Percentiles rank a stretch among this genome's conserved stretches.
These are phyloP conservation scores for Bilobella aurantiaca DNA, from an alignment of 1,140 invertebrate species.

Conservation along the genomic window DNA sequence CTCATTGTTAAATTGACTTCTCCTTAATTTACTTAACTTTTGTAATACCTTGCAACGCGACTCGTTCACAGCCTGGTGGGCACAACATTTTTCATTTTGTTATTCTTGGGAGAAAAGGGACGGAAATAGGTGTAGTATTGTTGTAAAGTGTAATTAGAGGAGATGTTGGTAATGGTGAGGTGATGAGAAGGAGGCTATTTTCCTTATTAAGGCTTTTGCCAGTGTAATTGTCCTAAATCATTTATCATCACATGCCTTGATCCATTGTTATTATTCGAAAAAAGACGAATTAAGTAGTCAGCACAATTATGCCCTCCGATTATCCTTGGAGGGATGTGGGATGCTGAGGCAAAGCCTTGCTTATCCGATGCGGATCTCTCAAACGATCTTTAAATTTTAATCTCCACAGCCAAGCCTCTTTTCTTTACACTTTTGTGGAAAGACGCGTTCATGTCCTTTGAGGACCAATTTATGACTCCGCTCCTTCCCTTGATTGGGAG, in stretches of 20 bases:
- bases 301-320: background rate
- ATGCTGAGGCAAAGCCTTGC: background rate
- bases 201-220: background rate
- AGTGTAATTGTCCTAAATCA: background rate
- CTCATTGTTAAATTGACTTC: no score
- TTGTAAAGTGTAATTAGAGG: no score
- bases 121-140: no score
- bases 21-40: no score
- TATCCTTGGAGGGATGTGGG: background rate
- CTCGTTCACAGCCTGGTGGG: no score
- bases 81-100: no score
- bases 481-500: background rate
- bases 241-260: background rate
- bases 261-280: background rate
- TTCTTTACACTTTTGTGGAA: background rate
- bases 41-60: no score
- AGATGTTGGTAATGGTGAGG: background rate
- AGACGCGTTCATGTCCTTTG: background rate
- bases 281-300: background rate
- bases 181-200: no score
- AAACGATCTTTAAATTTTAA: background rate
- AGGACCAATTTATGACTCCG: background rate
- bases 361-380: background rate
- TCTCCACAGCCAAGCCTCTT: background rate
- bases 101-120: no score